Base-by-base conservation (phyloP, 2,888 invertebrate genomes). In the Oxycera nigricornis region DNA sequence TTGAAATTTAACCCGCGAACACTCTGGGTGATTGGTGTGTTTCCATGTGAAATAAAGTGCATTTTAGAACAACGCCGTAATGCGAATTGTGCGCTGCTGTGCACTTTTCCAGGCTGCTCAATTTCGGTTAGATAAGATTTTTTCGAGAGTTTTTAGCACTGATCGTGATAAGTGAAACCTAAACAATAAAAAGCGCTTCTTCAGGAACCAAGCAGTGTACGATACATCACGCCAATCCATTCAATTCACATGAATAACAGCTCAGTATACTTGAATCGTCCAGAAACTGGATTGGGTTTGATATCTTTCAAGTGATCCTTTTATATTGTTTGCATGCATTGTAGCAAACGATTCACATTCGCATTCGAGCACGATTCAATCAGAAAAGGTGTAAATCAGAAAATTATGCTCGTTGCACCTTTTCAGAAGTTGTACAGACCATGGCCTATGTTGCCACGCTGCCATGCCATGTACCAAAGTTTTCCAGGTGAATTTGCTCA, bases 341-440 rank as follows among this genome's bases (percentile, higher is more conserved):
- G 28, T n/a, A 3, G 22, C 24, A 59, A 59, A 28, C 59, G 30
- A 30, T 59, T 26, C 28, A 59, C 39, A 72, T 59, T 68, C 68
- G 68, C 50, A 70, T 52, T 52, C 70, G 55, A 70, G 41, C 70
- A 70, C 52, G 70, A 70, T 73, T 50, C 61, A 73, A 73, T 73
- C 61, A 61, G 59, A 61, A 62, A 73, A 73, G 73, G 73, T 73
- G 73, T 73, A 73, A 73, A 73, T 73, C 73, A 46, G 73, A 73
- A 61, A 73, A 73, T 73, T 73, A 73, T 73, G 73, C 73, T 62
- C 73, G 28, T 46, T 62, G 62, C 50, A 46, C 73, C 52, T 62
- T 73, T 70, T 55, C 52, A 70, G 70, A 55, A 70, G 70, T 70
- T 70, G 52, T 31, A 28, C 31, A 50, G 24, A 26, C 30, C 68